Percentiles rank a stretch among this genome's conserved stretches.
phyloP scores from a whole-genome alignment of 2,113 vertebrate genomes.

The Lophius piscatorius region DNA sequence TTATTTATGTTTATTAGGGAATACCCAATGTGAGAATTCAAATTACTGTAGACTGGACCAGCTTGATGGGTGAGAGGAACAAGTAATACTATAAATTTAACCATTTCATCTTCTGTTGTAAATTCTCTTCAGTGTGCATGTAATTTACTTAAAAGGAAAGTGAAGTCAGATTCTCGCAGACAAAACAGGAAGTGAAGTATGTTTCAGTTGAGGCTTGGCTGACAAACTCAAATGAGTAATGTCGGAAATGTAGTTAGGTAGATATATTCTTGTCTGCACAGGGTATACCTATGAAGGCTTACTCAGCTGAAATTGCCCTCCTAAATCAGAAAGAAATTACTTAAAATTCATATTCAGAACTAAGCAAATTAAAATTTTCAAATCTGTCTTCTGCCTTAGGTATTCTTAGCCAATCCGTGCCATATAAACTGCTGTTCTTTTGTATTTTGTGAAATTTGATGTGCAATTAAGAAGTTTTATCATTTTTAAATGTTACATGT shows the following conservation, averaged over 20 bases:
- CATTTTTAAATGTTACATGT: no score
- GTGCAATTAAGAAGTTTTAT: no score
- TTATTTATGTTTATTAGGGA: neutral
- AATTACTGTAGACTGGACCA: neutral
- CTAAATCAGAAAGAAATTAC: neutral
- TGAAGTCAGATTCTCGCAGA: neutral
- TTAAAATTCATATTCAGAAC: no score
- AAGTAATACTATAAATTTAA: neutral
- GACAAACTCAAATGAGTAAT: slow-evolving; percentile 12
- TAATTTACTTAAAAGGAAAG: slow-evolving; percentile 39
- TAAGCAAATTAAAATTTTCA: no score
- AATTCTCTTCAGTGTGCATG: neutral
- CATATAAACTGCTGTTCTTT: no score
- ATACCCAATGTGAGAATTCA: neutral
- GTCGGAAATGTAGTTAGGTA: neutral
- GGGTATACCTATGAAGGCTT: no score
- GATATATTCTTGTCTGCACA: no score
- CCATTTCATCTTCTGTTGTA: neutral
- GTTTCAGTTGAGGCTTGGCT: slow-evolving; percentile 10
- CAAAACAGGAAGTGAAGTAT: slow-evolving; percentile 53
- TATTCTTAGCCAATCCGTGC: no score
- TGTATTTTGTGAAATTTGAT: no score
- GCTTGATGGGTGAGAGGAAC: neutral
- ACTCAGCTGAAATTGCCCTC: neutral
- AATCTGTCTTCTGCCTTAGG: no score